A percentile compares a stretch with the other conserved stretches of the same genome.
Conservation (phyloP, 2,797 vertebrate species). For the Argyrosomus regius region DNA sequence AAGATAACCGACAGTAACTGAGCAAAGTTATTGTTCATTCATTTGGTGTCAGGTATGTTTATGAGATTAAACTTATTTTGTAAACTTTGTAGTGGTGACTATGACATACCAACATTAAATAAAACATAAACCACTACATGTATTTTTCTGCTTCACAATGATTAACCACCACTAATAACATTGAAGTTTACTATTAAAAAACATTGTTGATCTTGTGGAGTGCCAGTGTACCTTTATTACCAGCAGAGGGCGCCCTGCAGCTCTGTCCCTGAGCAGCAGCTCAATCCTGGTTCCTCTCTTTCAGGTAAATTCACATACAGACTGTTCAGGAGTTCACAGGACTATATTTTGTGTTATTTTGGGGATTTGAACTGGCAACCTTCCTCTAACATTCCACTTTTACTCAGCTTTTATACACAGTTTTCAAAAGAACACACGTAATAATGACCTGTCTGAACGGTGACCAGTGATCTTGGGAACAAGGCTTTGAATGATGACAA, state of each 20-base stretch:
- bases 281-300: no score
- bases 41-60: no score
- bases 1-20: not conserved
- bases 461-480: not conserved
- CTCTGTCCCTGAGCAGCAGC: not conserved
- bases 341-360: not conserved
- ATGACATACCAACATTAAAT: no score
- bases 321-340: not conserved
- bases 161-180: not conserved
- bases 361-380: not conserved
- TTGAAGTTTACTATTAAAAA: not conserved
- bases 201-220: not conserved
- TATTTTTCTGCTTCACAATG: not conserved
- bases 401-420: not conserved
- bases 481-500: conserved; percentile 21
- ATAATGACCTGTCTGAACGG: not conserved
- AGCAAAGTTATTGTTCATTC: no score
- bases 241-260: conserved; percentile 26
- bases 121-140: not conserved
- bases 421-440: no score
- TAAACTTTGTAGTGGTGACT: no score
- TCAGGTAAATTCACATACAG: not conserved
- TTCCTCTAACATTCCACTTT: not conserved
- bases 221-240: not conserved
- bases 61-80: no score